Percentiles rank a stretch among this genome's conserved stretches.
These are phyloP conservation scores for Boulengeromyrus knoepffleri DNA, from an alignment of 2,113 vertebrate genomes.

Conservation along the genomic window DNA sequence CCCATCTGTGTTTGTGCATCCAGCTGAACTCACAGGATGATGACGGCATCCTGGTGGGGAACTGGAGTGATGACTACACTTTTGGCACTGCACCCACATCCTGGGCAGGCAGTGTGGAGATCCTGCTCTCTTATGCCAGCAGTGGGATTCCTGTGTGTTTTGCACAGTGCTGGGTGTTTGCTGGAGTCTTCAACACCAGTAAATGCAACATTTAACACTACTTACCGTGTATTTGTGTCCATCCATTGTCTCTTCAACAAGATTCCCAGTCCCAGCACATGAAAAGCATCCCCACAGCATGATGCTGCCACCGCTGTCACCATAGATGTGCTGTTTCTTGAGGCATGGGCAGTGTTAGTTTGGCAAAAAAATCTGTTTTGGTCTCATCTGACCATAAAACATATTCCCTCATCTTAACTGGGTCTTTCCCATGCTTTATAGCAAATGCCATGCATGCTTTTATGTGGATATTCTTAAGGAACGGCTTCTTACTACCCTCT, in stretches of 20 bases:
- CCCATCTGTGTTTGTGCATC: not conserved
- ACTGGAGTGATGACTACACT: conserved; percentile 69
- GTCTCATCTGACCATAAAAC: not conserved
- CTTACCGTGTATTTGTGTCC: not conserved
- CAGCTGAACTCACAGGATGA: conserved; percentile 84
- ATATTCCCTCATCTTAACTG: not conserved
- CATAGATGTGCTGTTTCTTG: not conserved
- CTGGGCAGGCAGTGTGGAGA: conserved; percentile 83
- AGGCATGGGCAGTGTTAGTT: not conserved
- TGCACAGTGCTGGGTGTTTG: conserved; percentile 92
- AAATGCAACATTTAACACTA: conserved; percentile 44
- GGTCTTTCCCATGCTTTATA: not conserved
- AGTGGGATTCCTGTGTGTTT: conserved; percentile 62
- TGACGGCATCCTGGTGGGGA: conserved; percentile 75
- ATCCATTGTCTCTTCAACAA: no score
- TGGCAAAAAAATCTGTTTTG: not conserved
- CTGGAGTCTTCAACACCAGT: conserved; percentile 90
- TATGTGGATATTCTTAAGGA: not conserved
- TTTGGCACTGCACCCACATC: conserved; percentile 67
- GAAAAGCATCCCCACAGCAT: no score
- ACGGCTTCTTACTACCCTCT: not conserved
- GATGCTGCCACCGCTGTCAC: no score
- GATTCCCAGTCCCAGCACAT: no score
- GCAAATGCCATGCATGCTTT: not conserved
- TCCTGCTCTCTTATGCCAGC: conserved; percentile 69